These are phyloP conservation scores for Hirtodrosophila confusa DNA, from an alignment of 2,888 invertebrate species.

Conservation along the genomic window DNA sequence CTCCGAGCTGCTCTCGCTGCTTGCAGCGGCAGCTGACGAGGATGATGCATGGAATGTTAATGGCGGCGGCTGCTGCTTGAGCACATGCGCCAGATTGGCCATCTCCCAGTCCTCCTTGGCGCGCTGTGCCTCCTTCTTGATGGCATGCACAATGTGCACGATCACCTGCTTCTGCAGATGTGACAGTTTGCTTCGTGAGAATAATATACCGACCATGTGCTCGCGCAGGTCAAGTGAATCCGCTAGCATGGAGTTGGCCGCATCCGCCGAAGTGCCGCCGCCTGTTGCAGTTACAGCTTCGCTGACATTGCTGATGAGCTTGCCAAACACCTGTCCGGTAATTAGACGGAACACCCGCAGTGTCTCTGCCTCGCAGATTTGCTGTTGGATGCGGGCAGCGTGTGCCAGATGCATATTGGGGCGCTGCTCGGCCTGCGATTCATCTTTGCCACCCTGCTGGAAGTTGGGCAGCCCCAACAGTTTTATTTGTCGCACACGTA, in stretches of 20 bases:
- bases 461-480: constrained; percentile 87
- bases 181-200: constrained; percentile 96
- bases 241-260: constrained; percentile 79
- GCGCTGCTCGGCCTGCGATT: constrained; percentile 52
- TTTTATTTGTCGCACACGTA: constrained; percentile 93
- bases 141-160: constrained; percentile 95
- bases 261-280: constrained; percentile 12
- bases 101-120: constrained; percentile 97
- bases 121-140: constrained; percentile 93
- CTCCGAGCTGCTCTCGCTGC: constrained; percentile 79
- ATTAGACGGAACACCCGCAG: constrained; percentile 95
- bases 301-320: constrained; percentile 87
- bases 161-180: constrained; percentile 97
- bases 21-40: constrained; percentile 28
- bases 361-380: constrained; percentile 95
- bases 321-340: constrained; percentile 94
- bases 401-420: constrained; percentile 80
- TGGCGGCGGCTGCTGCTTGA: constrained; percentile 69
- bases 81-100: constrained; percentile 82
- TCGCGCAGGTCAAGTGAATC: constrained; percentile 92
- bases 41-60: constrained; percentile 28
- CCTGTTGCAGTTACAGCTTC: constrained; percentile 49
- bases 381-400: constrained; percentile 88
- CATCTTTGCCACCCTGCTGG: constrained; percentile 27
- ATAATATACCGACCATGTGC: constrained; percentile 98